Base-by-base conservation (phyloP, 1,140 invertebrate species). In the Lepidurus apus region DNA sequence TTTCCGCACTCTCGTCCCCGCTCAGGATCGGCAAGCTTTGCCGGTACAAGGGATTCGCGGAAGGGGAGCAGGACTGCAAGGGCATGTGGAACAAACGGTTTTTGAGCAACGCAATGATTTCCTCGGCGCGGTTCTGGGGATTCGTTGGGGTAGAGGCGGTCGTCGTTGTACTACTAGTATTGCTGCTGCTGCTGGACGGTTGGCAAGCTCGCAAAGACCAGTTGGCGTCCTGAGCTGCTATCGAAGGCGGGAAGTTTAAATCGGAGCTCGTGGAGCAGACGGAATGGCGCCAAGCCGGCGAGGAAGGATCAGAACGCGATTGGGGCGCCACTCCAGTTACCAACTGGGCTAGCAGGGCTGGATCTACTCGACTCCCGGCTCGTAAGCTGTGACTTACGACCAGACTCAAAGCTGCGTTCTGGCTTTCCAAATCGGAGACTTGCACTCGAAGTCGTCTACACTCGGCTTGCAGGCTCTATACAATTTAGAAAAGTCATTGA, bases 401-500 rank as follows among this genome's bases (percentile, higher is more conserved):
- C 34, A 81, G 75, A 77, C 82, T 83, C 7, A 87, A 82, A 24
- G 85, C 83, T 47, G 81, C 80, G 80, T 87, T 87, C 77, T 86
- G 85, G 34, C 82, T 79, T 80, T 87, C 86, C 73, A 87, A 80
- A 73, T 87, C 85, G 44, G 83, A 82, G 7, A 87, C 86, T 74
- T 84, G 82, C 34, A 81, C 80, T 79, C 85, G 84, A 26, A 87
- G 81, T 77, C 86, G 84, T 43, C 82, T 75, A 80, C 86, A 87
- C 81, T 87, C 86, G 77, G 86, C 85, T 74, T 85, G 82, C 77
- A 87, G 78, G 42, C 83, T 83, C 86, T 87, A 74, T n/a, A 78
- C 42, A 8, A 21, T 74, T 26, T 74, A 75, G 13, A n/a, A 79
- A 75, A n/a, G 77, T 73, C 7, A 81, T 7, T 44, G 75, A 81